Conservation (phyloP, 2,113 vertebrate species). For the Laticauda laticaudata region DNA sequence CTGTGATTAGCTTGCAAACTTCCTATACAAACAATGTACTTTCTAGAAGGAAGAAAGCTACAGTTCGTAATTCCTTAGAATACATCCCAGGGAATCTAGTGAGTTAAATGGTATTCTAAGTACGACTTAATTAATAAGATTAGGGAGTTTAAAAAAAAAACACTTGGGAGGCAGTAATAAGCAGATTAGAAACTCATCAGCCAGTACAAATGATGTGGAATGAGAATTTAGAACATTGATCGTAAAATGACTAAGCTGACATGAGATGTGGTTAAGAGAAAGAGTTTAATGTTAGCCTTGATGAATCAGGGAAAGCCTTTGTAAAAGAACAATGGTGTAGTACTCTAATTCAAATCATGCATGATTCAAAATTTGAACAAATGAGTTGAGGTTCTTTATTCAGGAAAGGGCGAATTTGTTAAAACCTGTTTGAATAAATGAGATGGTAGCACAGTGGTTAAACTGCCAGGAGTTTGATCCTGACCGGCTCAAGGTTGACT, state of each 20-base stretch:
- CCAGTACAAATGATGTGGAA: not conserved
- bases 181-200: not conserved
- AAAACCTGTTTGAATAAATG: not conserved
- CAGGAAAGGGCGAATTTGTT: not conserved
- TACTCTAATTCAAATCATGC: not conserved
- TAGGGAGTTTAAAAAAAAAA: not conserved
- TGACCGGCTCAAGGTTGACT: not conserved
- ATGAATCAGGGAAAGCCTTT: not conserved
- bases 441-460: not conserved
- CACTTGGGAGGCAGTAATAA: not conserved
- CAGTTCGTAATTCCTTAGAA: constrained; percentile 31
- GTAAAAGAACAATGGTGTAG: not conserved
- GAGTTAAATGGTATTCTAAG: constrained; percentile 11
- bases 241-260: not conserved
- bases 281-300: not conserved
- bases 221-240: constrained; percentile 6
- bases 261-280: not conserved
- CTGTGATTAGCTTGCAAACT: constrained; percentile 42
- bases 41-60: constrained; percentile 38
- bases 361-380: not conserved
- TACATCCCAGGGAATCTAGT: not conserved
- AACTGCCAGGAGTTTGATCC: not conserved
- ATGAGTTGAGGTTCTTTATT: not conserved
- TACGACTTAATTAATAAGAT: constrained; percentile 28
- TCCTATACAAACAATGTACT: not conserved